A percentile compares a stretch with the other conserved stretches of the same genome.
These are phyloP conservation scores for Paratilapia polleni DNA, from an alignment of 2,113 vertebrate species.

Conservation along the genomic window DNA sequence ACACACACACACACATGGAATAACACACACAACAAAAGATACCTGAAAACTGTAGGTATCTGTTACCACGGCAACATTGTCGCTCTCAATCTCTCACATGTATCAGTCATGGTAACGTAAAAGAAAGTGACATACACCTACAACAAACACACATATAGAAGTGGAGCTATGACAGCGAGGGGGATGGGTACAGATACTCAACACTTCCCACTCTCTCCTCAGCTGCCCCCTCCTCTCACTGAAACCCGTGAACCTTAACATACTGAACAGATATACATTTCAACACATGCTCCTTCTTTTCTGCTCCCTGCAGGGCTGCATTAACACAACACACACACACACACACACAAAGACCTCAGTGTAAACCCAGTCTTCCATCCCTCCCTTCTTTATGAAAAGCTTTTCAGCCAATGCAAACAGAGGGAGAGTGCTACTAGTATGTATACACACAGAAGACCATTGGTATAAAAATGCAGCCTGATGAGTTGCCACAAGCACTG, in stretches of 20 bases:
- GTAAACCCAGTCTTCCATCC: constrained; percentile 31
- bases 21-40: constrained; percentile 42
- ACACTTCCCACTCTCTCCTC: constrained; percentile 71
- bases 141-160: constrained; percentile 27
- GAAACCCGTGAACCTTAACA: constrained; percentile 73
- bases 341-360: constrained; percentile 65
- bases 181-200: constrained; percentile 68
- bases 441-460: background rate
- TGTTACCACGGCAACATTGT: constrained; percentile 51
- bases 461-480: constrained; percentile 6
- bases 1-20: background rate
- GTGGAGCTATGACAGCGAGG: constrained; percentile 52
- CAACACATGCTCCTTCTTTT: constrained; percentile 51
- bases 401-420: constrained; percentile 26
- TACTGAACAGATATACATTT: constrained; percentile 66
- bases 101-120: constrained; percentile 15
- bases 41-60: constrained; percentile 35
- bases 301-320: constrained; percentile 39
- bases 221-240: constrained; percentile 48
- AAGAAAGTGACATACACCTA: constrained; percentile 30
- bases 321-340: constrained; percentile 47
- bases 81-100: constrained; percentile 47
- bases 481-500: constrained; percentile 3
- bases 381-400: constrained; percentile 32
- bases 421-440: background rate